Evolutionary conservation across 2,888 invertebrate species (phyloP), one percentile per base, ranked within the genome.

Genomic region (Phyllotreta striolata): DNA sequence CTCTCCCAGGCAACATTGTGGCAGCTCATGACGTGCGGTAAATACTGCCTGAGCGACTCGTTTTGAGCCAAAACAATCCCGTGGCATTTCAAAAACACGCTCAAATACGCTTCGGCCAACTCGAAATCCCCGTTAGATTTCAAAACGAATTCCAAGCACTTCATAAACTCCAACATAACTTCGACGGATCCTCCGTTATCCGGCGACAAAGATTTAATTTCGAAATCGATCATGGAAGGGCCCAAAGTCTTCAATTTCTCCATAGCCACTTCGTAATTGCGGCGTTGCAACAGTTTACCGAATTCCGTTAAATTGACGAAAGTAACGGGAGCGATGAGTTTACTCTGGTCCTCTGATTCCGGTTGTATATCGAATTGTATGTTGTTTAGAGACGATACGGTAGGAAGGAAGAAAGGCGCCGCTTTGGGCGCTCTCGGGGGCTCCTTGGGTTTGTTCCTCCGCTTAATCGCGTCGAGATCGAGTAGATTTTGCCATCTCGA

Each of bases 361-460:
- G 61, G 47, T 35, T 83, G 81, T 1, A 91, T 78, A 78, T 92
- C 93, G 79, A 98, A 98, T 78, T 91, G 89, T 5, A 94, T 82
- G 72, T 92, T 89, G 72, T 92, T 89, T 12, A 96, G 83, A 0
- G 93, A 91, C 0, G 94, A 88, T 61, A 96, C 85, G 0, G 97
- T 96, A 0, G 98, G 96, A 55, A 98, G 83, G 79, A 99, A 98
- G 84, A 99, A 99, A 0, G 98, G 98, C 0, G 96, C 98, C 0
- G 91, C 88, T 81, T 94, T 93, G 0, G 93, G 91, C 1, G 87
- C 86, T 75, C 93, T 93, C 0, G 91, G 87, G 0, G 93, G 88
- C 55, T 90, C 89, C 80, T 90, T 93, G 0, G 98, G 96, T 77
- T 94, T 97, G 80, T 98, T 98, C 67, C 93, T 85, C 73, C 88